Evolutionary conservation across 2,113 vertebrate species (phyloP), one percentile per base, ranked within the genome.

Genomic region (Thymallus thymallus): DNA sequence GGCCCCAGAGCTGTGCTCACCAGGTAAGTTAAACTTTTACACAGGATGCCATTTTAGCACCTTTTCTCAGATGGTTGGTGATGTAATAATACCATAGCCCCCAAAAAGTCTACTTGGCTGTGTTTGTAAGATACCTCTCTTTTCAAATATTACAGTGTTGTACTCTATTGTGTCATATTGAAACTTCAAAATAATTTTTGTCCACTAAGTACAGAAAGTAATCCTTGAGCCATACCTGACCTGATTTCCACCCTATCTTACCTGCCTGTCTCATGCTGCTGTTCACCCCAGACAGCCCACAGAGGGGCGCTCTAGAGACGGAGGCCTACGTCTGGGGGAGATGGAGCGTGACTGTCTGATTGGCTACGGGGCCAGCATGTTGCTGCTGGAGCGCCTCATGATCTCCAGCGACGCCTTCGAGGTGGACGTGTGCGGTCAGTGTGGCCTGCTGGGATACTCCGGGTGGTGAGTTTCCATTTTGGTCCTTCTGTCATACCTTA

Each of bases 341-440:
- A 99, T 99, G 98, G 98, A 99, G 69, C 93, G 98, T 0, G 98
- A 99, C 85, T 99, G 98, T 85, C 90, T 99, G 90, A 99, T 99
- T 26, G 98, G 98, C 72, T 99, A 99, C 18, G 98, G 98, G 79
- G 98, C 98, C 66, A 99, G 98, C 85, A 99, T 99, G 98, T 91
- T 99, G 55, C 84, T 99, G 12, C 75, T 99, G 81, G 98, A 99
- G 90, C 94, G 98, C 20, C 94, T 99, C 74, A 99, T 99, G 98
- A 99, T 99, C 90, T 99, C 98, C 84, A 99, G 97, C 6, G 98
- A 99, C 32, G 97, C 97, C 72, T 99, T 99, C 66, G 96, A 99
- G 90, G 98, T 99, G 80, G 98, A 99, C 18, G 98, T 99, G 65
- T 99, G 98, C 22, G 97, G 95, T 23, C 95, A 98, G 84, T 99